Percentiles rank a stretch among this genome's conserved stretches.
Evolutionary conservation across 2,113 vertebrate genomes (phyloP).

Genomic region (Podocnemis expansa): DNA sequence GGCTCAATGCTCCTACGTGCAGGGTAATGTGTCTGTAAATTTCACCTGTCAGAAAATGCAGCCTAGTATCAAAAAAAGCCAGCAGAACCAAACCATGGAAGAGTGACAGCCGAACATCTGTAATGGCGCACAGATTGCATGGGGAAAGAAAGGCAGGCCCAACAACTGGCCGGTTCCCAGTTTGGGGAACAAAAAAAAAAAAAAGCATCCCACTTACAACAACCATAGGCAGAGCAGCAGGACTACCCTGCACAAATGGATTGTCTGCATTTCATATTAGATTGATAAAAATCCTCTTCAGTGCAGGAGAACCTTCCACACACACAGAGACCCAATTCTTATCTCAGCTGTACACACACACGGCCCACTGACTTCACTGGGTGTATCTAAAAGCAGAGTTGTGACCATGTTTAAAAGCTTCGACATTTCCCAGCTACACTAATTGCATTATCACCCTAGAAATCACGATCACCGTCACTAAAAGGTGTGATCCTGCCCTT

Average conservation of each 20-base stretch:
- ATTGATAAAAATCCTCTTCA: not conserved
- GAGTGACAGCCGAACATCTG: constrained; percentile 68
- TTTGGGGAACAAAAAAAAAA: constrained; percentile 30
- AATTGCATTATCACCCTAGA: constrained; percentile 10
- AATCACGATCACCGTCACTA: not conserved
- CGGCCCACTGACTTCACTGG: not conserved
- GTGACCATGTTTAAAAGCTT: not conserved
- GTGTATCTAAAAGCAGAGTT: not conserved
- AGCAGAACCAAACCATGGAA: constrained; percentile 68
- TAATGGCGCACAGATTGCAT: constrained; percentile 36
- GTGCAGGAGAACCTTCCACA: not conserved
- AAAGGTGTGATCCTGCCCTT: constrained; percentile 9
- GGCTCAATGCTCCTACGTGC: constrained; percentile 41
- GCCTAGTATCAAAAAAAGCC: constrained; percentile 65
- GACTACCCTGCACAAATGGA: not conserved
- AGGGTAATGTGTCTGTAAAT: constrained; percentile 74
- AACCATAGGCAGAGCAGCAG: not conserved
- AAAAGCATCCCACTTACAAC: constrained; percentile 19
- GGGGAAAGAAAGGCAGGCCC: constrained; percentile 30
- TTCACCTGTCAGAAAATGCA: constrained; percentile 69
- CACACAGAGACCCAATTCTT: not conserved
- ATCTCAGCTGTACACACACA: not conserved
- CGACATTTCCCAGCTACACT: not conserved
- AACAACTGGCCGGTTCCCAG: not conserved
- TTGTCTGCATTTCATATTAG: constrained; percentile 33